A percentile compares a stretch with the other conserved stretches of the same genome.
Conservation (phyloP, 2,797 vertebrate species). For the Hemibagrus guttatus region DNA sequence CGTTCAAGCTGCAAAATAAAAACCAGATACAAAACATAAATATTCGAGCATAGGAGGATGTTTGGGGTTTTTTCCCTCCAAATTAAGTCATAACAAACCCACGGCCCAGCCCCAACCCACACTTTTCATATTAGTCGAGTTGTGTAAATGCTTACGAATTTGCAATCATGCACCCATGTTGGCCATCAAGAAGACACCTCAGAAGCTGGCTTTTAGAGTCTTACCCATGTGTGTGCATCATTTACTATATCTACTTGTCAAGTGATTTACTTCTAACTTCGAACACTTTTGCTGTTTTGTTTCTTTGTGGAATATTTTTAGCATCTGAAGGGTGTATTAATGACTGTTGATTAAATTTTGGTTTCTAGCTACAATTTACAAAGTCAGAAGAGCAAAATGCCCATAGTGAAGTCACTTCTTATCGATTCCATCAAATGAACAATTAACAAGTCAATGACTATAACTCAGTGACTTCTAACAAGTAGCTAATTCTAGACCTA, state of each 20-base stretch:
- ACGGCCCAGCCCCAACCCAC: not conserved
- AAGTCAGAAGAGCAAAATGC: too few species aligned
- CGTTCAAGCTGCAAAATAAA: too few species aligned
- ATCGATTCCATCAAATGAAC: not conserved
- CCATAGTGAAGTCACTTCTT: not conserved
- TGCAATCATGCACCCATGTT: not conserved
- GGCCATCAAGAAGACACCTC: not conserved
- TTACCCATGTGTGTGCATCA: not conserved
- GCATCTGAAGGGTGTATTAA: not conserved
- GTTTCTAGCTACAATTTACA: not conserved
- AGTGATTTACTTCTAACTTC: not conserved
- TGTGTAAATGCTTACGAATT: constrained; percentile 5
- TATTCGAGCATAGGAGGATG: not conserved
- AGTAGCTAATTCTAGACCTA: not conserved
- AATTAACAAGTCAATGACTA: not conserved
- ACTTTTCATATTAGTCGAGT: not conserved
- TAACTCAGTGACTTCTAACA: not conserved
- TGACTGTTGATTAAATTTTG: not conserved
- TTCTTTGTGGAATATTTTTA: not conserved
- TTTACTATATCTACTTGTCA: not conserved
- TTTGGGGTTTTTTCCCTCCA: too few species aligned
- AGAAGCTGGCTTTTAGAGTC: not conserved
- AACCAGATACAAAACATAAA: not conserved
- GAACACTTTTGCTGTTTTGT: not conserved
- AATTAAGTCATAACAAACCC: not conserved